These are phyloP conservation scores for Gopherus evgoodei DNA, from an alignment of 2,113 vertebrate species.

Conservation along the genomic window DNA sequence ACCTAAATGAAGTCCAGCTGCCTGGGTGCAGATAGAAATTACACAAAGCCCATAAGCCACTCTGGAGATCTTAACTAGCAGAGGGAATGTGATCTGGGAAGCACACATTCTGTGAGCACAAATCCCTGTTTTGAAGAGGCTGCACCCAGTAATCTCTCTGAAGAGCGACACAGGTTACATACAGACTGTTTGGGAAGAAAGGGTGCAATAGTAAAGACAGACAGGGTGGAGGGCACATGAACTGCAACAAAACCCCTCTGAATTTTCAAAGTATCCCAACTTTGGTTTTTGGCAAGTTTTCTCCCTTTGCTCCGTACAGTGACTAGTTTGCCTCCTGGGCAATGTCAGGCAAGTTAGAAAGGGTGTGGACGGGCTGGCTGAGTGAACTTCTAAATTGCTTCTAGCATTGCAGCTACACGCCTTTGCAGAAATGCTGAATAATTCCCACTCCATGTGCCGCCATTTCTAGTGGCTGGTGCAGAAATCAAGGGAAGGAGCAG, in stretches of 20 bases:
- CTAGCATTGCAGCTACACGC: not conserved
- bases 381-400: not conserved
- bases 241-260: not conserved
- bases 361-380: not conserved
- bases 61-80: slow-evolving; percentile 72
- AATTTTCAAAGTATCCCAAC: not conserved
- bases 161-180: slow-evolving; percentile 43
- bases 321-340: not conserved
- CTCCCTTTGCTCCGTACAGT: not conserved
- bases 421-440: not conserved
- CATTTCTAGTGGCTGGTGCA: not conserved
- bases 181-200: slow-evolving; percentile 33
- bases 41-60: slow-evolving; percentile 72
- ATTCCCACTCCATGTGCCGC: not conserved
- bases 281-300: not conserved
- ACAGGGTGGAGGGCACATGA: not conserved
- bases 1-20: slow-evolving; percentile 70
- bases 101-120: slow-evolving; percentile 14
- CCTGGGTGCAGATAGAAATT: slow-evolving; percentile 78
- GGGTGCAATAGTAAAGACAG: slow-evolving; percentile 11
- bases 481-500: not conserved
- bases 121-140: slow-evolving; percentile 57
- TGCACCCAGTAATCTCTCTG: slow-evolving; percentile 50
- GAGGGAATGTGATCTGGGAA: slow-evolving; percentile 52
- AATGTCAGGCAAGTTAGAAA: not conserved